Percentiles rank a stretch among this genome's conserved stretches.
Evolutionary conservation across 2,888 invertebrate genomes (phyloP).

Genomic region (Drosophila diplacantha): DNA sequence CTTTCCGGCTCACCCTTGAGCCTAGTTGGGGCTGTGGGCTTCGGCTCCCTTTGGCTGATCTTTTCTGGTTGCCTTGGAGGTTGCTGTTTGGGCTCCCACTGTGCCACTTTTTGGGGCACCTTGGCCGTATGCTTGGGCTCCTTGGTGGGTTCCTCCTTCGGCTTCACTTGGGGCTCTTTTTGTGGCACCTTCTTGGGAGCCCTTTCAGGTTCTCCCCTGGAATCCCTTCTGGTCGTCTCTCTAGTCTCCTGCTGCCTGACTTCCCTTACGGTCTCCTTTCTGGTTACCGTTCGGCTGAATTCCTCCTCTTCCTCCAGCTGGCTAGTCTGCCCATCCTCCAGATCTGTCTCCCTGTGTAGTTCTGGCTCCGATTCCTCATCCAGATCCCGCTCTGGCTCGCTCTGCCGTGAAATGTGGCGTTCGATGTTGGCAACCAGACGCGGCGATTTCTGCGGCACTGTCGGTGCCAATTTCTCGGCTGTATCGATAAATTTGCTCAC

Average conservation of each 20-base stretch:
- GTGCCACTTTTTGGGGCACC: constrained; percentile 7
- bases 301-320: constrained; percentile 34
- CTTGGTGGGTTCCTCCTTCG: constrained; percentile 8
- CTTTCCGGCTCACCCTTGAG: constrained; percentile 11
- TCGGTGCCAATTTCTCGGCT: constrained; percentile 79
- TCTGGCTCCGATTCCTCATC: constrained; percentile 55
- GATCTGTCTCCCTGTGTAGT: constrained; percentile 40
- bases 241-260: constrained; percentile 11
- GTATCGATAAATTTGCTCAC: constrained; percentile 83
- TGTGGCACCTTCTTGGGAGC: not conserved
- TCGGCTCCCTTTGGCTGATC: constrained; percentile 1
- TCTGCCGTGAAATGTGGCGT: constrained; percentile 74
- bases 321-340: constrained; percentile 21
- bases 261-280: constrained; percentile 11
- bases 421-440: constrained; percentile 79
- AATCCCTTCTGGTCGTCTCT: constrained; percentile 5
- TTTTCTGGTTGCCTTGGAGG: constrained; percentile 1
- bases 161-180: constrained; percentile 1
- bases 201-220: constrained; percentile 11
- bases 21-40: not conserved
- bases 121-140: constrained; percentile 6
- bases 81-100: constrained; percentile 18
- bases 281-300: not conserved
- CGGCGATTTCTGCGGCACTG: constrained; percentile 78
- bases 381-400: constrained; percentile 67